Conservation (phyloP, 2,113 vertebrate species). For the Egretta garzetta region DNA sequence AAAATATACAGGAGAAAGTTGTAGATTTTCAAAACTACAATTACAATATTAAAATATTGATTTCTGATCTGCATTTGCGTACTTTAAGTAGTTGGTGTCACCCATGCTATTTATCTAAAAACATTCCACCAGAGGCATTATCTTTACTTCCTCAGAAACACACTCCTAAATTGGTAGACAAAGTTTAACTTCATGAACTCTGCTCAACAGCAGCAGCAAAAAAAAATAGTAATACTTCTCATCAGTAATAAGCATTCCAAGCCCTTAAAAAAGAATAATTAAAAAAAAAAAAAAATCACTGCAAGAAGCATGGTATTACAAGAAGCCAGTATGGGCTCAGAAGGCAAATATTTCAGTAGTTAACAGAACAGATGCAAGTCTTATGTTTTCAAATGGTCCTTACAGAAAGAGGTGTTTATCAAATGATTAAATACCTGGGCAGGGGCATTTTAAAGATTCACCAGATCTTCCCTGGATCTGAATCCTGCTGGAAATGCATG, state of each 20-base stretch:
- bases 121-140: neutral
- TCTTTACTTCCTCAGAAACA: neutral
- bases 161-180: neutral
- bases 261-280: neutral
- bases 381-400: neutral
- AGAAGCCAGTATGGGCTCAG: neutral
- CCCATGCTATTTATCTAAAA: neutral
- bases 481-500: neutral
- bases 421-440: neutral
- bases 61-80: neutral
- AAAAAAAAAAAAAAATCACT: neutral
- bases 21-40: neutral
- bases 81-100: neutral
- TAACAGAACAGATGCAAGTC: neutral
- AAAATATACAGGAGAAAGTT: neutral
- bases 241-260: neutral
- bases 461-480: neutral
- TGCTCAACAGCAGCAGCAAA: constrained; percentile 26
- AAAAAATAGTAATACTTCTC: neutral
- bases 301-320: neutral
- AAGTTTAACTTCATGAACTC: constrained; percentile 19
- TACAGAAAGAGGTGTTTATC: neutral
- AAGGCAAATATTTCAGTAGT: neutral
- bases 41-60: neutral
- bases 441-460: neutral